Conservation (phyloP, 2,888 invertebrate species). For the Eucriotettix oculatus region DNA sequence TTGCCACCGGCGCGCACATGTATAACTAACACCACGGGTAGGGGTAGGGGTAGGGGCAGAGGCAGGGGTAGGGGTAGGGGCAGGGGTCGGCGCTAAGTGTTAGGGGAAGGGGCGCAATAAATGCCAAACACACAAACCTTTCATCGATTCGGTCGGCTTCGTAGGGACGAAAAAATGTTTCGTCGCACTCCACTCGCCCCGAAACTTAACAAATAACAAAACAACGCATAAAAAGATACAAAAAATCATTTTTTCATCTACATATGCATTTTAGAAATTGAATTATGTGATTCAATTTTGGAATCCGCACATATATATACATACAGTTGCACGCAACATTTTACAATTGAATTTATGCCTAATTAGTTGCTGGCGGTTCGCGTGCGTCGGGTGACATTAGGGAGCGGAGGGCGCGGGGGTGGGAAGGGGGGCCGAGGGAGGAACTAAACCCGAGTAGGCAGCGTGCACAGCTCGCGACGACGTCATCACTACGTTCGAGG, state of each 20-base stretch:
- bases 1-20: too few relatives aligned
- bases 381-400: neutral
- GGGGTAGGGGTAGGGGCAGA: neutral
- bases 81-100: too few relatives aligned
- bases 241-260: neutral
- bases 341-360: neutral
- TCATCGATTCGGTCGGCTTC: conserved; percentile 4
- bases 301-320: neutral
- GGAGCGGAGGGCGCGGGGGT: neutral
- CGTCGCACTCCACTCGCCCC: neutral
- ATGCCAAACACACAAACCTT: conserved; percentile 10
- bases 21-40: neutral
- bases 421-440: too few relatives aligned
- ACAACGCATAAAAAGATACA: neutral
- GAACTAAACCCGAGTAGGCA: neutral
- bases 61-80: too few relatives aligned
- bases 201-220: neutral
- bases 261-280: neutral
- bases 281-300: neutral
- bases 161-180: neutral
- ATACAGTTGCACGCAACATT: neutral
- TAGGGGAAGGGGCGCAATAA: conserved; percentile 3
- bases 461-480: neutral
- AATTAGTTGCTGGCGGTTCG: neutral
- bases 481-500: neutral